Conservation (phyloP, 2,888 invertebrate genomes). For the Liopterus haemorrhoidalis region DNA sequence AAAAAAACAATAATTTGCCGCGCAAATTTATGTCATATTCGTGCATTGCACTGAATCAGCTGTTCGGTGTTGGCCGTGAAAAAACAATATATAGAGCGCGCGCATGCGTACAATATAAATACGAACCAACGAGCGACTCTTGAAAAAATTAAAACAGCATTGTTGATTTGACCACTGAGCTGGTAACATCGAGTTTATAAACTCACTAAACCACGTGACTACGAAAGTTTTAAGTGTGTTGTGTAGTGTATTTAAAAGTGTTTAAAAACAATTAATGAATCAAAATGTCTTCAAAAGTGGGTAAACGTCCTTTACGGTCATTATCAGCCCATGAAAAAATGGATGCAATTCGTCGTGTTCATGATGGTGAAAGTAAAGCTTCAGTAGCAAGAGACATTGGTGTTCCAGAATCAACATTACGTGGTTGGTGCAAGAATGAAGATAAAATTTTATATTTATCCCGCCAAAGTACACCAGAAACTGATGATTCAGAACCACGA, state of each 20-base stretch:
- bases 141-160: too few species aligned
- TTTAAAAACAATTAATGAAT: constrained; percentile 12
- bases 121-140: too few species aligned
- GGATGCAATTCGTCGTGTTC: constrained; percentile 73
- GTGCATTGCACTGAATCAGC: too few species aligned
- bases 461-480: constrained; percentile 65
- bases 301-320: constrained; percentile 73
- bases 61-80: too few species aligned
- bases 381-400: constrained; percentile 80
- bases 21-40: too few species aligned
- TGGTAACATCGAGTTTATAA: too few species aligned
- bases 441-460: constrained; percentile 68
- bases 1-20: constrained; percentile 41
- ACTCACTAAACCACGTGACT: too few species aligned
- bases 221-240: constrained; percentile 41
- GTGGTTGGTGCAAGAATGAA: constrained; percentile 85
- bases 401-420: constrained; percentile 77
- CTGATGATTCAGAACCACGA: constrained; percentile 50
- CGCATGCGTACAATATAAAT: constrained; percentile 34
- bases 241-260: constrained; percentile 40
- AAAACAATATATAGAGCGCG: constrained; percentile 28
- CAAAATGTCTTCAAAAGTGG: constrained; percentile 59
- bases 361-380: constrained; percentile 79
- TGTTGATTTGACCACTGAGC: too few species aligned
- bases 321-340: constrained; percentile 73